Conservation (phyloP, 2,113 vertebrate genomes). For the Spheniscus mendiculus region DNA sequence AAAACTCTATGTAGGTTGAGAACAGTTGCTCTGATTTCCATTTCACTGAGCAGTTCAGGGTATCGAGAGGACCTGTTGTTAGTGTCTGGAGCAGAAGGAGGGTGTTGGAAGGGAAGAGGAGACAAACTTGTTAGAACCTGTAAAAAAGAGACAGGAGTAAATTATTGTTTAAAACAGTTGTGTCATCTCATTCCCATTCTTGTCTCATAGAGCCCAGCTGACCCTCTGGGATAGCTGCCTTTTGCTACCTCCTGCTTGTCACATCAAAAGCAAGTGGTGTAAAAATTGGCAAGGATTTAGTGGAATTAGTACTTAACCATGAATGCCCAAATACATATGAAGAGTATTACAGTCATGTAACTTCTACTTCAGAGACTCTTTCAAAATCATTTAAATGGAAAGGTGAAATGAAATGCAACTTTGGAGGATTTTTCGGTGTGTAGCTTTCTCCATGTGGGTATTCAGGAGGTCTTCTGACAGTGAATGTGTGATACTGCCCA, state of each 20-base stretch:
- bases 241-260: not conserved
- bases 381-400: not conserved
- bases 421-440: not conserved
- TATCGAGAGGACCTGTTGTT: not conserved
- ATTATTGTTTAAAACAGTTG: not conserved
- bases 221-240: not conserved
- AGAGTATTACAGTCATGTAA: not conserved
- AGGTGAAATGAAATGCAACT: not conserved
- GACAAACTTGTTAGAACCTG: not conserved
- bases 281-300: not conserved
- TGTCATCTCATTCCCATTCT: not conserved
- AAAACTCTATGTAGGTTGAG: not conserved
- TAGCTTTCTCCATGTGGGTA: not conserved
- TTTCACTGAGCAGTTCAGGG: not conserved
- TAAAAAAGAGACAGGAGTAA: not conserved
- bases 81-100: not conserved
- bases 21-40: not conserved
- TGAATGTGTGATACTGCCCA: not conserved
- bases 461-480: not conserved
- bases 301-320: not conserved
- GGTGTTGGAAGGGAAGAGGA: not conserved
- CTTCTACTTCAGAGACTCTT: not conserved
- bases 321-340: not conserved
- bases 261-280: not conserved
- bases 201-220: not conserved